phyloP scores from a whole-genome alignment of 1,140 invertebrate genomes.

The Drosophila subpulchrella region DNA sequence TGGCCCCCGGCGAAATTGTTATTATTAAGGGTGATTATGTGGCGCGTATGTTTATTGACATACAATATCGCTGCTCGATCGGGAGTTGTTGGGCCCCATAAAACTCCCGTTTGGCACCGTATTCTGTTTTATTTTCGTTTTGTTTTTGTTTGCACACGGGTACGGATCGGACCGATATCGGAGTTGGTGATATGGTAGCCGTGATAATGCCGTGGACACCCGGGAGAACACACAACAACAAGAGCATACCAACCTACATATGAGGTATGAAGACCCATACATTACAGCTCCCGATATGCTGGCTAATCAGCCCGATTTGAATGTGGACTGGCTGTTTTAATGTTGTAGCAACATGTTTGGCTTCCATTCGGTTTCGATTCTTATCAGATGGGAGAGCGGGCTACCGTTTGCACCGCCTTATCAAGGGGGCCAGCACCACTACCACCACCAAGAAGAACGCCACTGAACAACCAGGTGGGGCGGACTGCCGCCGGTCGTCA shows the following conservation, averaged over 20 bases:
- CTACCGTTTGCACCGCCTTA: slow-evolving; percentile 45
- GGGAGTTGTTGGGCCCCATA: slow-evolving; percentile 49
- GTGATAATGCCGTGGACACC: slow-evolving; percentile 50
- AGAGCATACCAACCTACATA: slow-evolving; percentile 5
- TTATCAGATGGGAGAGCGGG: slow-evolving; percentile 39
- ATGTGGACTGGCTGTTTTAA: slow-evolving; percentile 18
- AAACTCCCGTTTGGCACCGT: slow-evolving; percentile 49
- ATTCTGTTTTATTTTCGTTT: slow-evolving; percentile 30
- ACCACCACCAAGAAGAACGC: not conserved
- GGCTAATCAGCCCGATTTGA: slow-evolving; percentile 44
- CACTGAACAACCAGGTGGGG: slow-evolving; percentile 14
- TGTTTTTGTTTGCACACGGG: slow-evolving; percentile 59
- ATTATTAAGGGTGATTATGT: slow-evolving; percentile 65
- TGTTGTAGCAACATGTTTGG: slow-evolving; percentile 38
- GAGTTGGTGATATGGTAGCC: slow-evolving; percentile 35
- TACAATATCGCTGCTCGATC: slow-evolving; percentile 55
- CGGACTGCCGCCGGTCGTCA: not conserved
- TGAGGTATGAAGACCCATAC: slow-evolving; percentile 3
- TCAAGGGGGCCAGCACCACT: slow-evolving; percentile 9
- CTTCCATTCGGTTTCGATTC: slow-evolving; percentile 8
- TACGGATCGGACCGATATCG: slow-evolving; percentile 58
- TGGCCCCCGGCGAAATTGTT: slow-evolving; percentile 42
- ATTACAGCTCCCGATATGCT: slow-evolving; percentile 29
- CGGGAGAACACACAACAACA: not conserved
- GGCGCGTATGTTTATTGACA: slow-evolving; percentile 81